phyloP scores from a whole-genome alignment of 2,888 invertebrate species.

The Aphidoletes aphidimyza region DNA sequence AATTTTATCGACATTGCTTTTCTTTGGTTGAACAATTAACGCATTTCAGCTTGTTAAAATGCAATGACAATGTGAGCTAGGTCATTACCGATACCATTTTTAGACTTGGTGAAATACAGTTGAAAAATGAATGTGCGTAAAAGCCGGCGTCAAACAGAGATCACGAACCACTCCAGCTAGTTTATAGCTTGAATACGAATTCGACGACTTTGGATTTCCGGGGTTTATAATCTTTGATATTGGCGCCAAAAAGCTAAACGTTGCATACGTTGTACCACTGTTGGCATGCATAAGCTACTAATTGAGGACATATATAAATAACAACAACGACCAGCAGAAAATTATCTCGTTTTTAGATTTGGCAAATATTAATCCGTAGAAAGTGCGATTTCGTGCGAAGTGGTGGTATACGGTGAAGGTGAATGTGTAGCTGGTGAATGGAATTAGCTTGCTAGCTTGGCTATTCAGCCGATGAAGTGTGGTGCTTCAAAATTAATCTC shows the following conservation, averaged over 20 bases:
- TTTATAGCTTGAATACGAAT: neutral
- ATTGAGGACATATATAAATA: neutral
- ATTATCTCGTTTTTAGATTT: neutral
- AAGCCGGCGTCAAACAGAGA: too few relatives aligned
- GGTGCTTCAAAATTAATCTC: neutral
- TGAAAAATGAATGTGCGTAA: neutral
- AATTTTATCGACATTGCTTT: too few relatives aligned
- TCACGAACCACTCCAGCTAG: neutral
- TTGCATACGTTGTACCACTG: neutral
- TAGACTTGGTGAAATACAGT: neutral
- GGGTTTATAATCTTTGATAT: neutral
- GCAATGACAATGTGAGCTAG: neutral
- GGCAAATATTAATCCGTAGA: neutral
- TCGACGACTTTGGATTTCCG: neutral
- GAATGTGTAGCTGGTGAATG: neutral
- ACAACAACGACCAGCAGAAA: neutral
- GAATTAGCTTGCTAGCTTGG: neutral
- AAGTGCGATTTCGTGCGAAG: neutral
- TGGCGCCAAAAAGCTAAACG: constrained; percentile 16
- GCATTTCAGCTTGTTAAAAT: neutral
- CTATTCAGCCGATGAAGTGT: neutral
- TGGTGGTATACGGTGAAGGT: neutral
- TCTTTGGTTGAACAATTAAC: neutral
- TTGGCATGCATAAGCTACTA: neutral
- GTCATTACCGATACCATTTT: constrained; percentile 26